Evolutionary conservation across 2,797 vertebrate species (phyloP).

Genomic region (Rhynchonycteris naso): DNA sequence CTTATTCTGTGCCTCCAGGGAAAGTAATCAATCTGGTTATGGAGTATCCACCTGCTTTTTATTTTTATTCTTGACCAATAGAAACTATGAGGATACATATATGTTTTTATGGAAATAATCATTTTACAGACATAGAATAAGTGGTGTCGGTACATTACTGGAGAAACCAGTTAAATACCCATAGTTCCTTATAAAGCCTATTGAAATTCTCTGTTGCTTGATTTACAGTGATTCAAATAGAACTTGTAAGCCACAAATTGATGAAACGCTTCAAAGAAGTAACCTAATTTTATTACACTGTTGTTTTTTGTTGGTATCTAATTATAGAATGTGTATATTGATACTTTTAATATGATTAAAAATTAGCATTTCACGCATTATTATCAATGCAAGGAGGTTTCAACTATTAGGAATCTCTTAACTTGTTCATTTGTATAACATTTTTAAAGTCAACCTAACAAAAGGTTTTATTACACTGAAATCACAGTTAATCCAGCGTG

Average conservation of each 20-base stretch:
- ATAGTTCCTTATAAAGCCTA: slow-evolving; percentile 73
- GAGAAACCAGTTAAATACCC: slow-evolving; percentile 78
- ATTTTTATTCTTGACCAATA: neutral
- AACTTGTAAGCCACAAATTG: slow-evolving; percentile 35
- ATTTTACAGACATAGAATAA: slow-evolving; percentile 73
- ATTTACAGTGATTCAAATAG: slow-evolving; percentile 7
- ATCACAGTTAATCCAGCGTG: neutral
- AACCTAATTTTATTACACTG: no score
- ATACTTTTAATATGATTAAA: slow-evolving; percentile 1
- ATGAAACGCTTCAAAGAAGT: slow-evolving; percentile 62
- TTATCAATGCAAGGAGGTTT: neutral
- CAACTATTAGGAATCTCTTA: neutral
- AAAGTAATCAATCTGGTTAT: slow-evolving; percentile 67
- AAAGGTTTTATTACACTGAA: neutral
- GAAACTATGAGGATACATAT: neutral
- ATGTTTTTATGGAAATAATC: slow-evolving; percentile 84
- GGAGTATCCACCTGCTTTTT: slow-evolving; percentile 45
- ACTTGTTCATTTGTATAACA: slow-evolving; percentile 42
- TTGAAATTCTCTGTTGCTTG: slow-evolving; percentile 49
- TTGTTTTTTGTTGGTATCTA: slow-evolving; percentile 18
- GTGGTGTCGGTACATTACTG: slow-evolving; percentile 79
- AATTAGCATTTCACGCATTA: neutral
- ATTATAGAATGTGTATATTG: neutral
- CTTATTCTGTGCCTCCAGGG: slow-evolving; percentile 64
- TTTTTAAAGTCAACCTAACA: slow-evolving; percentile 15